Percentiles rank a stretch among this genome's conserved stretches.
These are phyloP conservation scores for Drosophila carrolli DNA, from an alignment of 1,140 invertebrate genomes.

Conservation along the genomic window DNA sequence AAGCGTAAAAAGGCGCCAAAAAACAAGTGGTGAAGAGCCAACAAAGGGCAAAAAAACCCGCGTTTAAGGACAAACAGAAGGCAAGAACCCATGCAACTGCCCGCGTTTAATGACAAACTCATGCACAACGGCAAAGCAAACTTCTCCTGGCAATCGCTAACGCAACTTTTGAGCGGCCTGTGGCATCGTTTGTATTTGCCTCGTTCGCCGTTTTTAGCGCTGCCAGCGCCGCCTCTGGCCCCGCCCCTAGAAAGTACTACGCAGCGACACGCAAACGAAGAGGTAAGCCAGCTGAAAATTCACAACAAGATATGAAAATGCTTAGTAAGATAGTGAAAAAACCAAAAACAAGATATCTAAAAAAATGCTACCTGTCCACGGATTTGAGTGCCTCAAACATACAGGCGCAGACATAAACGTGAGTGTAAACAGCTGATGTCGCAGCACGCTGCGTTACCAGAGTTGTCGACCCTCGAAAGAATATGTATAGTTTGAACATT, in stretches of 20 bases:
- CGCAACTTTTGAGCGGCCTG: conserved; percentile 46
- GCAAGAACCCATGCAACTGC: conserved; percentile 25
- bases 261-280: conserved; percentile 39
- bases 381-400: no score
- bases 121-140: conserved; percentile 49
- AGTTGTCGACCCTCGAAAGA: background rate
- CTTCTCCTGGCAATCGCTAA: conserved; percentile 60
- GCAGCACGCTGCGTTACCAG: conserved; percentile 7
- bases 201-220: conserved; percentile 45
- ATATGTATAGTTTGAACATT: no score
- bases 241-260: conserved; percentile 23
- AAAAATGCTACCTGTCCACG: conserved; percentile 16
- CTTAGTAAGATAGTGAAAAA: conserved; percentile 51
- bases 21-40: conserved; percentile 6
- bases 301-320: conserved; percentile 24
- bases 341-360: conserved; percentile 26
- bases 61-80: background rate
- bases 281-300: conserved; percentile 59
- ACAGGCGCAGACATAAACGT: background rate
- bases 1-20: conserved; percentile 59
- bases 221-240: conserved; percentile 41
- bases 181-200: conserved; percentile 60
- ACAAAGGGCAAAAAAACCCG: background rate
- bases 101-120: conserved; percentile 19
- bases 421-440: conserved; percentile 23